These are phyloP conservation scores for Zeus faber DNA, from an alignment of 2,113 vertebrate species.

Conservation along the genomic window DNA sequence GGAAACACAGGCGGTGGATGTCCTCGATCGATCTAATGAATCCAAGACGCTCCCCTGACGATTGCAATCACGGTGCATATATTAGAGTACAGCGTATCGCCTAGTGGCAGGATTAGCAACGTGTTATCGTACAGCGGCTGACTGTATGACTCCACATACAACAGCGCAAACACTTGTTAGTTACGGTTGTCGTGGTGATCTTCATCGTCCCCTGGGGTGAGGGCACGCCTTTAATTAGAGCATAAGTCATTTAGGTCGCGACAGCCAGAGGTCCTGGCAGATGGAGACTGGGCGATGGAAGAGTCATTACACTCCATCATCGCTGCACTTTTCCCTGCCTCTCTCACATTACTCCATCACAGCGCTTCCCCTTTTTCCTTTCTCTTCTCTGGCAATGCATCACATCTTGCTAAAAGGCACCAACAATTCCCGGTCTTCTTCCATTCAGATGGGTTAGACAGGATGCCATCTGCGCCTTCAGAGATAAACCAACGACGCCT, in stretches of 20 bases:
- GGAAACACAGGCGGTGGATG: conserved; percentile 13
- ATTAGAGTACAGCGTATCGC: no score
- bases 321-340: conserved; percentile 42
- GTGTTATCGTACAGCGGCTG: no score
- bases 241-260: conserved; percentile 63
- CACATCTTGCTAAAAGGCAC: conserved; percentile 55
- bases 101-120: conserved; percentile 14
- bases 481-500: conserved; percentile 57
- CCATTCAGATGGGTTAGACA: conserved; percentile 30
- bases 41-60: neutral
- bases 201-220: conserved; percentile 29
- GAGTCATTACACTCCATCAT: conserved; percentile 66
- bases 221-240: conserved; percentile 71
- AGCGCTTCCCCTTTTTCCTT: conserved; percentile 17
- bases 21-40: conserved; percentile 15
- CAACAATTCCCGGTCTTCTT: conserved; percentile 49
- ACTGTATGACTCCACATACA: no score
- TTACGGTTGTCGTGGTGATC: neutral
- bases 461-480: conserved; percentile 56
- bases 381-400: conserved; percentile 42
- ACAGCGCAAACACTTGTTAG: no score
- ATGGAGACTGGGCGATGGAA: conserved; percentile 47
- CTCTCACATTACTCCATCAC: conserved; percentile 40
- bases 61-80: neutral
- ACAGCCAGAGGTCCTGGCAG: conserved; percentile 66